Evolutionary conservation across 2,888 invertebrate genomes (phyloP).

Genomic region (Mesorhabditis belari): DNA sequence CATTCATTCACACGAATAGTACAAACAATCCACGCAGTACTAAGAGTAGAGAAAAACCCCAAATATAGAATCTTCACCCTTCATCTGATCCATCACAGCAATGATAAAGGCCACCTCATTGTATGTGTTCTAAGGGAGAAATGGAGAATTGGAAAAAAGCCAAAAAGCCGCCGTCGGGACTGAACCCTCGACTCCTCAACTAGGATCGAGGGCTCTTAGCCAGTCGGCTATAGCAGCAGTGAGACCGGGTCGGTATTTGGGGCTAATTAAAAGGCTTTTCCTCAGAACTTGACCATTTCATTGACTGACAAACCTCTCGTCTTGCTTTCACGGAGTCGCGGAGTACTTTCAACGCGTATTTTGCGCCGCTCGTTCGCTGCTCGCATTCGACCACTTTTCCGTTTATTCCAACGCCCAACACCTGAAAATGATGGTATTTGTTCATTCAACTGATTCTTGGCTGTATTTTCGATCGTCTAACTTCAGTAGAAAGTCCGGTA

Average conservation of each 20-base stretch:
- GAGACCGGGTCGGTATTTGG: no score
- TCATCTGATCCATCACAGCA: conserved; percentile 99
- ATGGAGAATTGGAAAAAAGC: no score
- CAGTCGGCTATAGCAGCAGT: no score
- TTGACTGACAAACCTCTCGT: conserved; percentile 64
- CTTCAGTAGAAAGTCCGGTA: background rate
- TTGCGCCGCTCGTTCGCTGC: conserved; percentile 68
- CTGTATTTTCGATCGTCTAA: background rate
- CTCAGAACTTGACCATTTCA: no score
- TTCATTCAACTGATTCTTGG: background rate
- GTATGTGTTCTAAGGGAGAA: conserved; percentile 93
- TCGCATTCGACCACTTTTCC: conserved; percentile 96
- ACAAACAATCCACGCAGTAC: background rate
- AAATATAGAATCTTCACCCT: conserved; percentile 92
- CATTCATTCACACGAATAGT: no score
- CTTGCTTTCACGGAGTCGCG: conserved; percentile 85
- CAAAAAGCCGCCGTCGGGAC: no score
- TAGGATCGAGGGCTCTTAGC: no score
- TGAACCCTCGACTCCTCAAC: no score
- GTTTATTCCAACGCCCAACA: conserved; percentile 91
- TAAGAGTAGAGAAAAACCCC: conserved; percentile 68
- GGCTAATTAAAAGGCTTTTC: no score
- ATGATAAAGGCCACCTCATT: conserved; percentile 81
- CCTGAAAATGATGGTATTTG: conserved; percentile 56
- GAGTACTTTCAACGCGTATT: conserved; percentile 85